phyloP scores from a whole-genome alignment of 2,888 invertebrate species.

The Archaeoteleia sp. region DNA sequence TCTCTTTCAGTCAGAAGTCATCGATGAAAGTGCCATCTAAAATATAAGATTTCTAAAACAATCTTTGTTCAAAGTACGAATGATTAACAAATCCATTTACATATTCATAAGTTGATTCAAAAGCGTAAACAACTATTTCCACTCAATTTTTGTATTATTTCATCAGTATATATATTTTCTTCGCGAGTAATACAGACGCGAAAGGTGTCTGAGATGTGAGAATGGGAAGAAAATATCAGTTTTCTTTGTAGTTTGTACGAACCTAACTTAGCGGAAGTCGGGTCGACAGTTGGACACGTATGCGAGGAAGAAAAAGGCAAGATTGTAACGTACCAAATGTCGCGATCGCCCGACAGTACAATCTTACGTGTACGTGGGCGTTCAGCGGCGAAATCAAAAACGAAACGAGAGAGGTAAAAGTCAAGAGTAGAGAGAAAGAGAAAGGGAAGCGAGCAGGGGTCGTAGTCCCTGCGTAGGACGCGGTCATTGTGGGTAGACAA shows the following conservation, averaged over 20 bases:
- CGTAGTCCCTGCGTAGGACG: constrained; percentile 14
- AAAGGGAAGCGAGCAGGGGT: constrained; percentile 23
- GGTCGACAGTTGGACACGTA: constrained; percentile 41
- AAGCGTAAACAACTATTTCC: no score
- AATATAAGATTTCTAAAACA: no score
- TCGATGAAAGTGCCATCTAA: no score
- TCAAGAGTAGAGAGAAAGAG: constrained; percentile 34
- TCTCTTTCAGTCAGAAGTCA: no score
- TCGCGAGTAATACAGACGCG: neutral
- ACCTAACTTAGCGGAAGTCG: constrained; percentile 23
- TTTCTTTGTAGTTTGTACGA: constrained; percentile 42
- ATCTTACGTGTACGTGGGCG: constrained; percentile 45
- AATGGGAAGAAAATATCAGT: constrained; percentile 32
- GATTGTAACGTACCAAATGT: constrained; percentile 42
- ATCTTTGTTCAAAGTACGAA: no score
- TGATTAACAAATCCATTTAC: no score
- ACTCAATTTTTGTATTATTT: no score
- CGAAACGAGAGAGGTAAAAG: constrained; percentile 16
- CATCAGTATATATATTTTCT: no score
- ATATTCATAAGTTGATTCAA: no score
- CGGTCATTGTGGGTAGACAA: constrained; percentile 8
- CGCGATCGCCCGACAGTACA: constrained; percentile 35
- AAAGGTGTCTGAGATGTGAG: constrained; percentile 16
- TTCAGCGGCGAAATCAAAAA: constrained; percentile 40
- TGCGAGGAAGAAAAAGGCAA: constrained; percentile 25